Percentiles rank a stretch among this genome's conserved stretches.
Conservation (phyloP, 1,140 invertebrate species). For the Drosophila paulistorum region DNA sequence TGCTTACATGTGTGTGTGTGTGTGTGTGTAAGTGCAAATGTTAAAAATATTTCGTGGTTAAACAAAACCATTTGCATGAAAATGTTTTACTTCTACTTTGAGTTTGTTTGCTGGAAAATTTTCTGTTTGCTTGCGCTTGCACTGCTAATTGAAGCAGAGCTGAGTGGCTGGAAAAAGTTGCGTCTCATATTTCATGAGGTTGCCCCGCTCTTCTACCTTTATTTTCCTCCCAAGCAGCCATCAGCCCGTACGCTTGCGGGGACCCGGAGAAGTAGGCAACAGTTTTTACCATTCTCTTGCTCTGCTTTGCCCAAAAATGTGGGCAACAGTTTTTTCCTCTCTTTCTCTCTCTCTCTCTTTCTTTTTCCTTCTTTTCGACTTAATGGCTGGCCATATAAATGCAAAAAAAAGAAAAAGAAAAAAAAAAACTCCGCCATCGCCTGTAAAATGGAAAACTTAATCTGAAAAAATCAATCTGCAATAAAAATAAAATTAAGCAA, state of each 20-base stretch:
- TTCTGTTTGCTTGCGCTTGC: constrained; percentile 50
- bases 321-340: constrained; percentile 39
- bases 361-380: background rate
- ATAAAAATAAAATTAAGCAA: constrained; percentile 80
- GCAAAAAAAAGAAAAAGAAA: constrained; percentile 7
- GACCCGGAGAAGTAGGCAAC: constrained; percentile 44
- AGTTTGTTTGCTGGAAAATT: constrained; percentile 46
- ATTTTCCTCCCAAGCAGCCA: background rate
- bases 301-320: constrained; percentile 33
- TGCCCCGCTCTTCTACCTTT: background rate
- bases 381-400: constrained; percentile 10
- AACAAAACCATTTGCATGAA: constrained; percentile 77
- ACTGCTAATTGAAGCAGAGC: constrained; percentile 59
- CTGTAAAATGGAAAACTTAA: constrained; percentile 68
- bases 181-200: constrained; percentile 39
- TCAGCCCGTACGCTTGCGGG: background rate
- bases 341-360: constrained; percentile 5
- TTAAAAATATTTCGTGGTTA: constrained; percentile 74
- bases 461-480: constrained; percentile 80
- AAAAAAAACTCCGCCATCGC: constrained; percentile 24
- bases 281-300: constrained; percentile 23
- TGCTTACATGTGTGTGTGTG: background rate
- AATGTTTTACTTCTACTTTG: constrained; percentile 77
- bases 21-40: constrained; percentile 49
- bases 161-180: constrained; percentile 29